Base-by-base conservation (phyloP, 2,113 vertebrate species). In the Thunnus thynnus region DNA sequence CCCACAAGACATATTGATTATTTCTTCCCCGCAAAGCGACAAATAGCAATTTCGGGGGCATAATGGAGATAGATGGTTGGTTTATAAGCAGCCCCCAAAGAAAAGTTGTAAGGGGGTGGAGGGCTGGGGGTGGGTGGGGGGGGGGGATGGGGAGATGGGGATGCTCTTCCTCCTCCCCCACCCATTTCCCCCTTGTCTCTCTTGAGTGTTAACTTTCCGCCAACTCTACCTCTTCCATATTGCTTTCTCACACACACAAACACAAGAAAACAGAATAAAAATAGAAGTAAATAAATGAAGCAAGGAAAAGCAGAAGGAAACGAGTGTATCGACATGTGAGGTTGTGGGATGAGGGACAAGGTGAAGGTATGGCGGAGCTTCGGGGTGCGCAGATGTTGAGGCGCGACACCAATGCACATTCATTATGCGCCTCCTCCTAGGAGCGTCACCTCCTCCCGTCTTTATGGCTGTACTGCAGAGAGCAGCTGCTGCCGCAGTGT, bases 1-100 rank as follows among this genome's bases (percentile, higher is more conserved):
- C 93, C 93, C 93, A 93, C 93, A 94, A 93, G 93, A 94, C 93
- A 93, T 94, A 94, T 94, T 94, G 93, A 94, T 94, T 94, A 94
- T 94, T 94, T 94, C 92, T 94, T 91, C 93, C 91, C 93, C 88
- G 88, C 92, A 93, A 94, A 94, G 94, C 91, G 94, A 94, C 94
- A 94, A 94, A 94, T 93, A 94, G 90, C 93, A 94, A 94, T 94
- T 94, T 94, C 89, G 72, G 92, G 84, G 88, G 89, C 87, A 92
- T 94, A 94, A 94, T 94, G 93, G 94, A 94, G 94, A 94, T 94
- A 92, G 93, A 94, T 94, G 91, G 91, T 92, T 93, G 93, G 91
- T 94, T 91, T 94, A 94, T 92, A 94, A 93, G 90, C 86, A 90
- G 91, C 88, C 90, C 92, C 92, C 85, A 88, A 90, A 93, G 93